Percentiles rank a stretch among this genome's conserved stretches.
Conservation (phyloP, 2,113 vertebrate species). For the Terrapene triunguis region DNA sequence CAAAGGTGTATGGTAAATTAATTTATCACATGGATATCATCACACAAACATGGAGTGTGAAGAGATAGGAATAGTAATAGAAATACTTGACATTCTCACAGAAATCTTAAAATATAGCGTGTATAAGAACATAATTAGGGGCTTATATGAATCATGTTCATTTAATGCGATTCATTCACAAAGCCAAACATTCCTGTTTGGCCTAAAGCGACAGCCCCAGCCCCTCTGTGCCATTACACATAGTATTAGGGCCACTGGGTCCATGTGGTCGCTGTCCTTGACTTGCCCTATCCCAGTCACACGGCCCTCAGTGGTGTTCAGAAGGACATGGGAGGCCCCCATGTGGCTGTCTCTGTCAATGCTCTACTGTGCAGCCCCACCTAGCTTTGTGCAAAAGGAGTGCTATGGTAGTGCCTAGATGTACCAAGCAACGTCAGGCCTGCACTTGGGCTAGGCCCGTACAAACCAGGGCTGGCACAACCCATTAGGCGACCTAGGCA, state of each 20-base stretch:
- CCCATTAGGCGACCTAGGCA: no score
- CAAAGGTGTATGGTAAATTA: neutral
- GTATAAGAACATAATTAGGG: neutral
- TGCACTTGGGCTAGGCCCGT: rapidly evolving
- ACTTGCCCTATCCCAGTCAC: neutral
- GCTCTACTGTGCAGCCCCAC: rapidly evolving
- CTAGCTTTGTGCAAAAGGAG: neutral
- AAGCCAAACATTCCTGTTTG: neutral
- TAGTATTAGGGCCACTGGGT: neutral
- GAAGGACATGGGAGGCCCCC: neutral
- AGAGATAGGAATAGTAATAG: rapidly evolving
- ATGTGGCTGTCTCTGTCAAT: rapidly evolving
- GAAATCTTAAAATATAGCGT: neutral
- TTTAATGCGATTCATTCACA: neutral
- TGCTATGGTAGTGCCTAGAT: rapidly evolving
- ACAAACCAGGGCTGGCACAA: no score
- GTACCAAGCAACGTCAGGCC: neutral
- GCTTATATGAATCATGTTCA: neutral
- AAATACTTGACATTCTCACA: neutral
- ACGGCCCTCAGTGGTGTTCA: rapidly evolving
- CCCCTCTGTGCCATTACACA: neutral
- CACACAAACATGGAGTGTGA: neutral
- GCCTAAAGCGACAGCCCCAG: neutral
- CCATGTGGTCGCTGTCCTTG: rapidly evolving
- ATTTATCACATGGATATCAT: neutral